These are phyloP conservation scores for Patella ulyssiponensis DNA, from an alignment of 2,888 invertebrate species.

Conservation along the genomic window DNA sequence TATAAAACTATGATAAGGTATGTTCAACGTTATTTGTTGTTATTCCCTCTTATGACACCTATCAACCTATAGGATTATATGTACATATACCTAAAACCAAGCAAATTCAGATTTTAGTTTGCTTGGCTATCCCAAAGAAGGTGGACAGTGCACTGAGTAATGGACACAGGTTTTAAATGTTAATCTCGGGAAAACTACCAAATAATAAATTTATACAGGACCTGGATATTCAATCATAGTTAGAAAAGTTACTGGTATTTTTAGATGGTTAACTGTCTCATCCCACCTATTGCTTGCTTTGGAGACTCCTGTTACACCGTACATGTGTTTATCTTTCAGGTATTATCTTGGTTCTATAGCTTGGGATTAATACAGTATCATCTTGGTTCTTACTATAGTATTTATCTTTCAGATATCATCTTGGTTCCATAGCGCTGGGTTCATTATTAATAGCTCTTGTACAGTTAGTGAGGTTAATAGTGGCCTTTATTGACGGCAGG, in stretches of 20 bases:
- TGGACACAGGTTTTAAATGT: no score
- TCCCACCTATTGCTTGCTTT: no score
- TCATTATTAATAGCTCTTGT: conserved; percentile 72
- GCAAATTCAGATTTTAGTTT: neutral
- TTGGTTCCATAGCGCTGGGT: conserved; percentile 73
- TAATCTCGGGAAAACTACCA: no score
- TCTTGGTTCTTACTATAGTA: no score
- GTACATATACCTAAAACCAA: neutral
- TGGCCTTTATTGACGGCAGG: conserved; percentile 71
- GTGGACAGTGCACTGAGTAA: neutral
- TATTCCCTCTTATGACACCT: neutral
- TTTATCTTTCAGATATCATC: conserved; percentile 61
- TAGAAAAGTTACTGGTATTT: neutral
- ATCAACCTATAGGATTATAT: neutral
- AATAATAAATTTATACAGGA: no score
- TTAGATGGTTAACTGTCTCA: neutral
- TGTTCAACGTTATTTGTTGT: neutral
- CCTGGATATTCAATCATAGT: no score
- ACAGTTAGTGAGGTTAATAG: conserved; percentile 69
- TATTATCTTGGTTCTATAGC: conserved; percentile 73
- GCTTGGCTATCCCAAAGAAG: neutral
- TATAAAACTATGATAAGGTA: conserved; percentile 59
- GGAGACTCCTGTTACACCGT: no score
- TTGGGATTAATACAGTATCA: no score
- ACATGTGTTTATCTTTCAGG: conserved; percentile 33